Percentiles rank a stretch among this genome's conserved stretches.
phyloP scores from a whole-genome alignment of 2,797 vertebrate species.

The Todus mexicanus region DNA sequence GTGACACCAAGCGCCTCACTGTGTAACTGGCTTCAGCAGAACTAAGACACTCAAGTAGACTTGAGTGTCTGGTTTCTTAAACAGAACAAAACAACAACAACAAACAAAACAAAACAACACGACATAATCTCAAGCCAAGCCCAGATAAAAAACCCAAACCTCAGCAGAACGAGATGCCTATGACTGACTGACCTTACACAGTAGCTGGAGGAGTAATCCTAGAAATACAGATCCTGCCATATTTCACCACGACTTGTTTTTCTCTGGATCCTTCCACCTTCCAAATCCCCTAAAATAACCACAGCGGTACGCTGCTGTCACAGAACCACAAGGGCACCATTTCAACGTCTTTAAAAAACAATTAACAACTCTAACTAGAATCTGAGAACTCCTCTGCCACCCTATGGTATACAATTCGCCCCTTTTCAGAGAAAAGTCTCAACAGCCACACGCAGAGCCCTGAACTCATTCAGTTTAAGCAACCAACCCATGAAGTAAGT shows the following conservation, averaged over 20 bases:
- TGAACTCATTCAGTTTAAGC: not conserved
- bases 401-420: not conserved
- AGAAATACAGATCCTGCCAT: not conserved
- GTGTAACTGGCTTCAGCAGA: not conserved
- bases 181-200: not conserved
- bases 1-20: not conserved
- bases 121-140: not conserved
- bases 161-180: not conserved
- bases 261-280: not conserved
- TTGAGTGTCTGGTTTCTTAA: not conserved
- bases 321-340: slow-evolving; percentile 31
- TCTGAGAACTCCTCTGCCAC: slow-evolving; percentile 44
- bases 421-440: not conserved
- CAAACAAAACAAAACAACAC: too few relatives aligned
- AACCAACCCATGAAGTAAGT: not conserved
- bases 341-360: not conserved
- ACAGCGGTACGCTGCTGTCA: slow-evolving; percentile 8
- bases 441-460: rapidly evolving
- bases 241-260: not conserved
- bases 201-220: not conserved
- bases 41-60: not conserved
- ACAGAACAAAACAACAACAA: not conserved
- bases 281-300: slow-evolving; percentile 19
- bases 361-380: slow-evolving; percentile 14
- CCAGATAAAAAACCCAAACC: not conserved